A percentile compares a stretch with the other conserved stretches of the same genome.
phyloP scores from a whole-genome alignment of 2,797 vertebrate species.

The Smutsia temminckii region DNA sequence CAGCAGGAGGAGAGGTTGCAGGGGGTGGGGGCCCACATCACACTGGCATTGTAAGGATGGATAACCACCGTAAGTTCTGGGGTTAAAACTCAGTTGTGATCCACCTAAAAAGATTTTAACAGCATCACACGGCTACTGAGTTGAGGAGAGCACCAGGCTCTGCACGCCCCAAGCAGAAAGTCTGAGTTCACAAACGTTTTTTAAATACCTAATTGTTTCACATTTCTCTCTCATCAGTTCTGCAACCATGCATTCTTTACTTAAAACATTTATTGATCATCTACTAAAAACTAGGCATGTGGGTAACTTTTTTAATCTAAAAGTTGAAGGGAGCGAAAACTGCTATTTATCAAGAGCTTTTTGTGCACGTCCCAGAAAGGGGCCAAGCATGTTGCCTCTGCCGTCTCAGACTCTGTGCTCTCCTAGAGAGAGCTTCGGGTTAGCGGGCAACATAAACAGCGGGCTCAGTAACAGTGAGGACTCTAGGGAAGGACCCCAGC shows the following conservation, averaged over 20 bases:
- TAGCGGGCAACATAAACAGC: background rate
- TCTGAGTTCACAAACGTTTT: background rate
- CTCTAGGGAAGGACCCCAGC: background rate
- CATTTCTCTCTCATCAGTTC: background rate
- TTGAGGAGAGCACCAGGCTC: background rate
- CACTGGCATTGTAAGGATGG: background rate
- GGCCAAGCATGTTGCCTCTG: background rate
- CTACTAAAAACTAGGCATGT: background rate
- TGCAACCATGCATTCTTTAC: background rate
- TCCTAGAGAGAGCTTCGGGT: background rate
- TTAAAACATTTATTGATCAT: constrained; percentile 15
- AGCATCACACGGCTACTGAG: background rate
- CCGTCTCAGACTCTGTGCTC: background rate
- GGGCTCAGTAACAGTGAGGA: background rate
- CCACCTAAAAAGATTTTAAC: background rate
- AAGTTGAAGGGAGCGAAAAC: background rate
- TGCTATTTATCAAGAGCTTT: background rate
- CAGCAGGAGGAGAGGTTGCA: background rate
- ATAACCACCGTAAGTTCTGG: background rate
- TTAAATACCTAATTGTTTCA: background rate
- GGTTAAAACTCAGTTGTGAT: background rate
- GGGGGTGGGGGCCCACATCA: background rate
- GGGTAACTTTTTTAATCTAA: background rate
- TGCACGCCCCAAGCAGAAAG: background rate
- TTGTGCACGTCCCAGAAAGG: background rate